Base-by-base conservation (phyloP, 2,888 invertebrate genomes). In the Marronus borbonicus region DNA sequence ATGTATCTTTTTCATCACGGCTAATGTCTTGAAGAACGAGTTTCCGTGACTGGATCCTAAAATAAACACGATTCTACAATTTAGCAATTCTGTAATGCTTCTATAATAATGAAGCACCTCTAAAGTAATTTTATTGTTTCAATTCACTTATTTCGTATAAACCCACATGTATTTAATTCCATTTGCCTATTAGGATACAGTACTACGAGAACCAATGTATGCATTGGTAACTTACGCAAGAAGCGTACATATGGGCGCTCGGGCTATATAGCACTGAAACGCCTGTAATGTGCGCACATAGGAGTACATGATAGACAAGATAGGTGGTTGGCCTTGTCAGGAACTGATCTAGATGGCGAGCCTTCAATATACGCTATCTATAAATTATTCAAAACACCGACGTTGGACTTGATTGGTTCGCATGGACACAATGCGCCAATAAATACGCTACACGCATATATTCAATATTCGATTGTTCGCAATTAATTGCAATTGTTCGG, bases 321-420 rank as follows among this genome's bases (percentile, higher is more conserved):
- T 72, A 72, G 72, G 72, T 72, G 60, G 72, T 58, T 72, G 39
- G 72, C 72, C 72, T 72, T 72, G 72, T 28, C 60, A 58, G 58
- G 58, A 72, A 72, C 58, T 60, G 72, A 72, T 72, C 58, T 58
- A 44, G 72, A 72, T 58, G 60, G 44, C 44, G 24, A 8, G 17
- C 4, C 60, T 58, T 39, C 72, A 72, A 58, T 39, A 39, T 36
- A 12, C 44, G 39, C 49, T 55, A 55, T 70, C 58, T n/a, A 72
- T 72, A 72, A 72, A 72, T 72, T 72, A 72, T 72, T 60, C 69
- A 69, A 60, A 72, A 58, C 72, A 4, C 55, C 39, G 72, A 28
- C 17, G 10, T 60, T 58, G 28, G 58, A 58, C 17, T 66, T 20
- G 49, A 49, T 68, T 24, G 68, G 49, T 49, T 68, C 49, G 20